Percentiles rank a stretch among this genome's conserved stretches.
phyloP scores from a whole-genome alignment of 1,140 invertebrate species.

The Coptotermes formosanus region DNA sequence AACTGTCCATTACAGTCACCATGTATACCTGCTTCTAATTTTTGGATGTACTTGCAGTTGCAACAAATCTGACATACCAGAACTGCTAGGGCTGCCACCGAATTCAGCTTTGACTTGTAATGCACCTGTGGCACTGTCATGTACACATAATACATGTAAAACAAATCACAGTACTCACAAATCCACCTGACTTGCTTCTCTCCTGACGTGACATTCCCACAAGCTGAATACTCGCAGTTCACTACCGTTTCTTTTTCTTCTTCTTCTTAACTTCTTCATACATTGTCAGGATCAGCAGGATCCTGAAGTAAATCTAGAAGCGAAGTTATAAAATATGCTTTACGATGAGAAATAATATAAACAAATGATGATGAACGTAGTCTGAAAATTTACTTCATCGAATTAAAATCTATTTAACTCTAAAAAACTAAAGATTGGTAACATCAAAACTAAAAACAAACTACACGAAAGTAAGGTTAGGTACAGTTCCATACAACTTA shows the following conservation, averaged over 20 bases:
- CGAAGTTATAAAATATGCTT: background rate
- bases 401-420: background rate
- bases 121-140: too few relatives aligned
- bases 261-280: slow-evolving; percentile 8
- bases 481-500: background rate
- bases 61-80: too few relatives aligned
- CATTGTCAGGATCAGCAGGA: background rate
- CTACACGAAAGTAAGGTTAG: background rate
- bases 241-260: slow-evolving; percentile 4
- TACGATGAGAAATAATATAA: background rate
- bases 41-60: too few relatives aligned
- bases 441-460: background rate
- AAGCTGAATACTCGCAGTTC: background rate
- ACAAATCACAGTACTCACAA: background rate
- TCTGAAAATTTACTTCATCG: too few relatives aligned
- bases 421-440: background rate
- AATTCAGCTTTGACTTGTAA: too few relatives aligned
- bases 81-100: too few relatives aligned
- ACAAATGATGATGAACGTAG: too few relatives aligned
- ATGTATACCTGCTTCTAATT: too few relatives aligned
- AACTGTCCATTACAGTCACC: too few relatives aligned
- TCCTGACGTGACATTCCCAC: background rate
- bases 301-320: background rate
- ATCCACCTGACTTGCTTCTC: background rate
- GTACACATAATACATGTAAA: too few relatives aligned